phyloP scores from a whole-genome alignment of 2,113 vertebrate species.

The Petaurus breviceps region DNA sequence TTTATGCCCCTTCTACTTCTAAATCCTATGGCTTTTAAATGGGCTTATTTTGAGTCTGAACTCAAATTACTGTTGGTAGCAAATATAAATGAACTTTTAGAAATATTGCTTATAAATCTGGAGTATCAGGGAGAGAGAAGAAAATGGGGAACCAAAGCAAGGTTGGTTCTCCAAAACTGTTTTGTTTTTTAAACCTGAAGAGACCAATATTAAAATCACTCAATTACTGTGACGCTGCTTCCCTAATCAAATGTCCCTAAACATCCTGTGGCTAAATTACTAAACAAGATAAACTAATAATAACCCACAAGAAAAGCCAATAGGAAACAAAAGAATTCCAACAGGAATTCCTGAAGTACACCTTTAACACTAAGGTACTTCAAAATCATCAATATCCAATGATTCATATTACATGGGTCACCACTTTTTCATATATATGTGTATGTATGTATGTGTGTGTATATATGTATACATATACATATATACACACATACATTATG shows the following conservation, averaged over 20 bases:
- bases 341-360: not conserved
- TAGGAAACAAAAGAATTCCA: not conserved
- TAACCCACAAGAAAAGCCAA: not conserved
- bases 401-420: not conserved
- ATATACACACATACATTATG: too few relatives aligned
- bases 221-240: not conserved
- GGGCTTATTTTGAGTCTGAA: too few relatives aligned
- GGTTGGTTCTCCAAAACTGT: not conserved
- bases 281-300: not conserved
- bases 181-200: not conserved
- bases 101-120: not conserved
- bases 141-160: not conserved
- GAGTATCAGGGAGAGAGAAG: not conserved
- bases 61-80: not conserved
- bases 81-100: not conserved
- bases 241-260: not conserved
- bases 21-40: not conserved
- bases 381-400: not conserved
- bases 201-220: not conserved
- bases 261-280: not conserved
- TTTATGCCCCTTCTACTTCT: not conserved
- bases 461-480: too few relatives aligned
- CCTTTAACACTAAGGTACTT: not conserved
- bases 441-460: too few relatives aligned
- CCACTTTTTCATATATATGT: too few relatives aligned